Evolutionary conservation across 2,113 vertebrate genomes (phyloP).

Genomic region (Mesoclemmys tuberculata): DNA sequence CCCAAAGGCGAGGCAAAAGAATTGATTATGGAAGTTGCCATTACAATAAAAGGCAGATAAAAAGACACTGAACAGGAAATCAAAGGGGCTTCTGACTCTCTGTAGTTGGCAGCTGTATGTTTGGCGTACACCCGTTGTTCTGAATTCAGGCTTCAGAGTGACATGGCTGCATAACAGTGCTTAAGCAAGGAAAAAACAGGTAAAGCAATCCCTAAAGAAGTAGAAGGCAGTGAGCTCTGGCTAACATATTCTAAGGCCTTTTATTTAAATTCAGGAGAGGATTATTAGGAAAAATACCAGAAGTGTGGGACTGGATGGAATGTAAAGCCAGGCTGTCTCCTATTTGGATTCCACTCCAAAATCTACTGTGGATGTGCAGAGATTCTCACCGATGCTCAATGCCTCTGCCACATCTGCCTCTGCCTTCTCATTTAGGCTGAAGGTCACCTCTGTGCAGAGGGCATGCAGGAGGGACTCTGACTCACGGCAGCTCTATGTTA

Average conservation of each 20-base stretch:
- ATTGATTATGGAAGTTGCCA: background rate
- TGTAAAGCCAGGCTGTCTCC: background rate
- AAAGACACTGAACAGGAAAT: background rate
- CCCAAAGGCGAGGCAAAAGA: rapidly evolving
- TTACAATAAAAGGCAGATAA: background rate
- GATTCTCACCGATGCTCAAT: no score
- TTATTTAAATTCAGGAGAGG: background rate
- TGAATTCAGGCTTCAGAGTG: background rate
- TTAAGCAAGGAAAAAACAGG: background rate
- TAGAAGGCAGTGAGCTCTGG: background rate
- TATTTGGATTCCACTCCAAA: background rate
- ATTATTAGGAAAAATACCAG: background rate
- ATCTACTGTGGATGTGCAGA: no score
- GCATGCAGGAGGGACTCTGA: rapidly evolving
- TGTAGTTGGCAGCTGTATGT: background rate
- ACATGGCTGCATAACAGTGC: background rate
- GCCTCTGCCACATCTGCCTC: no score
- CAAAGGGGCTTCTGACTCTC: background rate
- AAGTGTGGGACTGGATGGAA: background rate
- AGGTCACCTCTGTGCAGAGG: background rate
- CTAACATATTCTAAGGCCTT: background rate
- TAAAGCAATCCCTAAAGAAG: background rate
- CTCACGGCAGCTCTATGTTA: background rate
- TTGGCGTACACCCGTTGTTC: background rate
- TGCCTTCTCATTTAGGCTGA: no score